A percentile compares a stretch with the other conserved stretches of the same genome.
Evolutionary conservation across 2,797 vertebrate species (phyloP).

Genomic region (Sebastes nivosus): DNA sequence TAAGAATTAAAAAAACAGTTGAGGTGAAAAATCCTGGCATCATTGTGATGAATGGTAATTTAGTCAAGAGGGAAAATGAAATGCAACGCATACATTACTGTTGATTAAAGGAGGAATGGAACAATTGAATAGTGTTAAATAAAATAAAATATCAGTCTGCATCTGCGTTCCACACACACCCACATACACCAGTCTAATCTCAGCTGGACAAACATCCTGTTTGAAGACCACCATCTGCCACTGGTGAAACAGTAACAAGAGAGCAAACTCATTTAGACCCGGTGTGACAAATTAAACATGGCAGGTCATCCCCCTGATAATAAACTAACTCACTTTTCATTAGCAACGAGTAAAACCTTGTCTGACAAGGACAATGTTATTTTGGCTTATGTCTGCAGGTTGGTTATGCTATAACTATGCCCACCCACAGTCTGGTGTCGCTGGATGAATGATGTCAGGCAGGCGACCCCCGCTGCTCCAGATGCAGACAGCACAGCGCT

Average conservation of each 20-base stretch:
- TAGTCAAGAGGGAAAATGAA: background rate
- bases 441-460: background rate
- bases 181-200: constrained; percentile 41
- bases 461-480: background rate
- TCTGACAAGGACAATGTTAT: constrained; percentile 6
- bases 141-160: background rate
- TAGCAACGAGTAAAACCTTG: constrained; percentile 33
- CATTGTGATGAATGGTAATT: background rate
- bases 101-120: constrained; percentile 4
- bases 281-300: constrained; percentile 52
- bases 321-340: constrained; percentile 57
- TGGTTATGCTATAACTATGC: background rate
- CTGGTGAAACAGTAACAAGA: constrained; percentile 68
- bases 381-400: background rate
- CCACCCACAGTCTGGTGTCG: constrained; percentile 1
- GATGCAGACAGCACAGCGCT: background rate
- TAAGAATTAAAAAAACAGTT: background rate
- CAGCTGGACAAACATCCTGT: constrained; percentile 79
- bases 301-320: constrained; percentile 32
- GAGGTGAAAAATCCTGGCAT: constrained; percentile 1
- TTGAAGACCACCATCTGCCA: constrained; percentile 73
- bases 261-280: constrained; percentile 65
- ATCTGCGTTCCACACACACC: constrained; percentile 20
- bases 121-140: background rate
- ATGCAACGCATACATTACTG: background rate